phyloP scores from a whole-genome alignment of 2,797 vertebrate genomes.

The Peromyscus aztecus region DNA sequence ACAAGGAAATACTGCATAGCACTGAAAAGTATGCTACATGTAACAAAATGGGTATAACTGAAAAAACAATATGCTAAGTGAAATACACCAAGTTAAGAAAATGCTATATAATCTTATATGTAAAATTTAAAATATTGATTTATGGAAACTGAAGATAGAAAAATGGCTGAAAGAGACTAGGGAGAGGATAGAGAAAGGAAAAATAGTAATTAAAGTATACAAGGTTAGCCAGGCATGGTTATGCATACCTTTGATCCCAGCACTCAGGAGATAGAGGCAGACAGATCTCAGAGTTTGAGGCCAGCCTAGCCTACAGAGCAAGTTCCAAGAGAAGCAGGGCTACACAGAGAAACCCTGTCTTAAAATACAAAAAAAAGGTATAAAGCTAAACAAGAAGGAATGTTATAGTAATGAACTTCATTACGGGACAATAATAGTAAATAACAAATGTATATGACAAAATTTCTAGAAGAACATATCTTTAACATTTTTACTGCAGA shows the following conservation, averaged over 20 bases:
- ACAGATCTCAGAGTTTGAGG: neutral
- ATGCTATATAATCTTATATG: neutral
- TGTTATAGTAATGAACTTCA: neutral
- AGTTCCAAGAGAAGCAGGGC: neutral
- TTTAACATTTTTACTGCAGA: neutral
- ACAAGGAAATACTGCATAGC: neutral
- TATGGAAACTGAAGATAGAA: neutral
- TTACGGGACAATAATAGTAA: neutral
- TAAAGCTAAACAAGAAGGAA: neutral
- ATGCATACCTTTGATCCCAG: neutral
- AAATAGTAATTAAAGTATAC: neutral
- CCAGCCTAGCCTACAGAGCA: neutral
- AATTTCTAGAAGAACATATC: neutral
- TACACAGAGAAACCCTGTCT: neutral
- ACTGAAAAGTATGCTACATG: neutral
- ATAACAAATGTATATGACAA: neutral
- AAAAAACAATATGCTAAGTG: neutral
- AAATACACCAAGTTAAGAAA: neutral
- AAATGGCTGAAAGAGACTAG: neutral
- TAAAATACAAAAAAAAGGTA: neutral
- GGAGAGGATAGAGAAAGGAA: neutral
- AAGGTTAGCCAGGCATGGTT: neutral
- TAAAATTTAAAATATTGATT: neutral
- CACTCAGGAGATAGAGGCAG: neutral
- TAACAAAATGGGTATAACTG: neutral